A percentile compares a stretch with the other conserved stretches of the same genome.
Evolutionary conservation across 2,797 vertebrate genomes (phyloP).

Genomic region (Peromyscus aztecus): DNA sequence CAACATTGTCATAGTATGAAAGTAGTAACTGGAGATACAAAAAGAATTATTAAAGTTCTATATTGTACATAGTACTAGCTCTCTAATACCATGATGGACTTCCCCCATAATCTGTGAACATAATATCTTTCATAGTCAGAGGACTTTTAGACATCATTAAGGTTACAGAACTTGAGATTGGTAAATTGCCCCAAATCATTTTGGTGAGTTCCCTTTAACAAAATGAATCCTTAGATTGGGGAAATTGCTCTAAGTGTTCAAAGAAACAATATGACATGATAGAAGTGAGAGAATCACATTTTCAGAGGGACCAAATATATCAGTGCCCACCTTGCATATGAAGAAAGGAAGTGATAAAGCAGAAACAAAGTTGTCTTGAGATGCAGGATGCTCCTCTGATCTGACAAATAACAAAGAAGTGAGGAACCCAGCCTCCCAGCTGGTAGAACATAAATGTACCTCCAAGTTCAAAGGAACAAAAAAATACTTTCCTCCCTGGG

Average conservation of each 20-base stretch:
- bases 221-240: neutral
- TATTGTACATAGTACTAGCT: neutral
- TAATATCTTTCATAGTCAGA: neutral
- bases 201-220: neutral
- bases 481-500: neutral
- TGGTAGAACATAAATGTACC: neutral
- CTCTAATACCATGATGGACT: neutral
- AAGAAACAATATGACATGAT: neutral
- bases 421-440: neutral
- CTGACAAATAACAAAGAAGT: neutral
- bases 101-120: neutral
- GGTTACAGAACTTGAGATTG: neutral
- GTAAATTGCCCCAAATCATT: neutral
- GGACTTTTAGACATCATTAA: neutral
- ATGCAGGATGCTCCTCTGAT: neutral
- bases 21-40: neutral
- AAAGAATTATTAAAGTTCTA: neutral
- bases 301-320: neutral
- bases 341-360: neutral
- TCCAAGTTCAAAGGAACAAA: neutral
- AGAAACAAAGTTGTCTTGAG: neutral
- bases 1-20: neutral
- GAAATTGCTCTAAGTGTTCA: neutral
- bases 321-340: neutral
- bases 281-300: neutral